phyloP scores from a whole-genome alignment of 2,888 invertebrate species.

The Linnaemya tessellans region DNA sequence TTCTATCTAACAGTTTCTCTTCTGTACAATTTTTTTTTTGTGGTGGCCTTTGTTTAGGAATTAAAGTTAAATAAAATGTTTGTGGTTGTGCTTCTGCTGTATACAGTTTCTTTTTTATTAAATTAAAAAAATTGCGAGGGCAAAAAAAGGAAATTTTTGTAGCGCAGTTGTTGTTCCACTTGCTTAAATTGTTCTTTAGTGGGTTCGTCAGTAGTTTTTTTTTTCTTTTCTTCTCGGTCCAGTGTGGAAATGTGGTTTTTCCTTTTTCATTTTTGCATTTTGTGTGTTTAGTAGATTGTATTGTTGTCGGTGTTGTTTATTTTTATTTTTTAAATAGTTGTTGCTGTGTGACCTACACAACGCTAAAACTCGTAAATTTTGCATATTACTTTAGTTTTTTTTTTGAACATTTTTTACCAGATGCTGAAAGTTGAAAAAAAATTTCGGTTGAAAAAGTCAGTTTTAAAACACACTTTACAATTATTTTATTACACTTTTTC shows the following conservation, averaged over 20 bases:
- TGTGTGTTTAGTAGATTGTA: constrained; percentile 26
- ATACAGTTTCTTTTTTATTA: constrained; percentile 11
- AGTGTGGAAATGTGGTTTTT: constrained; percentile 34
- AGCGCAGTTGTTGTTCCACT: constrained; percentile 57
- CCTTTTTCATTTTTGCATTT: constrained; percentile 14
- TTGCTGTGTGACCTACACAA: neutral
- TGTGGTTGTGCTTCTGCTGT: constrained; percentile 20
- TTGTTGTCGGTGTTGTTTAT: neutral
- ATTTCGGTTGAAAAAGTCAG: constrained; percentile 32
- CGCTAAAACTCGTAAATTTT: constrained; percentile 34
- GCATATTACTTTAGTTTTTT: neutral
- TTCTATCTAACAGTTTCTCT: constrained; percentile 19
- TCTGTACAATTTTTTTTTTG: neutral
- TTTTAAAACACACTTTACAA: neutral
- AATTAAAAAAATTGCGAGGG: constrained; percentile 19
- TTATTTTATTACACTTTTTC: constrained; percentile 34
- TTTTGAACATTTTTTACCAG: constrained; percentile 34
- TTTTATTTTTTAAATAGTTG: neutral
- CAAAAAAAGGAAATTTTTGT: constrained; percentile 27
- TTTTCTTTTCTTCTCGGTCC: constrained; percentile 14
- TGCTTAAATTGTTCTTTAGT: constrained; percentile 56
- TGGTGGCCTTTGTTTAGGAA: constrained; percentile 22
- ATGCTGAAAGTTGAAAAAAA: constrained; percentile 37
- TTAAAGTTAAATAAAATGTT: constrained; percentile 50
- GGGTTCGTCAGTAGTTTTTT: constrained; percentile 30